Evolutionary conservation across 2,113 vertebrate species (phyloP).

Genomic region (Seriola rivoliana): DNA sequence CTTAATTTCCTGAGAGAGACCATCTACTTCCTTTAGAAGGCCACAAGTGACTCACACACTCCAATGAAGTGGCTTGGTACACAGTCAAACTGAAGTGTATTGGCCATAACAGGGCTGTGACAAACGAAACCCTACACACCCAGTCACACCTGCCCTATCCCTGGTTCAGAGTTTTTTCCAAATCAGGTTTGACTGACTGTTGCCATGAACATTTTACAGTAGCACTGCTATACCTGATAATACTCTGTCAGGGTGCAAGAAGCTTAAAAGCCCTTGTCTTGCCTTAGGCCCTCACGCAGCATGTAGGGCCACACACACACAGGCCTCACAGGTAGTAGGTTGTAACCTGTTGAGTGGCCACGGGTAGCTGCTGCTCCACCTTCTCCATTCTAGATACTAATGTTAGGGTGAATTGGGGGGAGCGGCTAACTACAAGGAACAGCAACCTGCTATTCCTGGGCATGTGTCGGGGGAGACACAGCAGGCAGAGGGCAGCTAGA

Average conservation of each 20-base stretch:
- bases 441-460: conserved; percentile 24
- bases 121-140: conserved; percentile 1
- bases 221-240: neutral
- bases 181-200: neutral
- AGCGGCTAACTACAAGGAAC: neutral
- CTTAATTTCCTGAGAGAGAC: conserved; percentile 43
- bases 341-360: conserved; percentile 36
- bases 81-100: neutral
- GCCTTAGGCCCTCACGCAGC: conserved; percentile 1
- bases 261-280: conserved; percentile 1
- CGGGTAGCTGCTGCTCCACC: conserved; percentile 27
- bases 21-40: conserved; percentile 30
- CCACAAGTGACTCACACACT: conserved; percentile 41
- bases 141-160: too few relatives aligned
- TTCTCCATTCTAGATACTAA: neutral
- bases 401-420: conserved; percentile 25
- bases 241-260: neutral
- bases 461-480: conserved; percentile 9
- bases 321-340: conserved; percentile 9
- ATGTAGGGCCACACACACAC: neutral
- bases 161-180: neutral
- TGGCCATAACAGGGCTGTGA: neutral
- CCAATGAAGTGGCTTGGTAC: conserved; percentile 1
- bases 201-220: neutral
- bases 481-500: neutral